phyloP scores from a whole-genome alignment of 2,888 invertebrate genomes.

The Aproaerema taeniolella region DNA sequence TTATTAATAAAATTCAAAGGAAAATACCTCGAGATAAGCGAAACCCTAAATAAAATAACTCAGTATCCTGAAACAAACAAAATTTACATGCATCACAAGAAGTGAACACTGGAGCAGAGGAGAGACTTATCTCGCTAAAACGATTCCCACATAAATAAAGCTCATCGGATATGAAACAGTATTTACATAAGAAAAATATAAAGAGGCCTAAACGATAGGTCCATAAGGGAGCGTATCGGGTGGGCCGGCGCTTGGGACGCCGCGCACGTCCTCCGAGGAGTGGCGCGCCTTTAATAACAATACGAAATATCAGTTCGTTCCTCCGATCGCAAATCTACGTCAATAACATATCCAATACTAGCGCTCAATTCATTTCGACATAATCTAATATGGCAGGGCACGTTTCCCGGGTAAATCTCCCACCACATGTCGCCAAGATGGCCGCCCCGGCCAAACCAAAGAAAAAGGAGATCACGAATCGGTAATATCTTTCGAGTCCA shows the following conservation, averaged over 20 bases:
- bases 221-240: slow-evolving; percentile 63
- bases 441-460: slow-evolving; percentile 70
- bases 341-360: slow-evolving; percentile 78
- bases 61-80: slow-evolving; percentile 54
- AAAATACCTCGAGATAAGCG: too few species aligned
- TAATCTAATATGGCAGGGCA: slow-evolving; percentile 75
- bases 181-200: slow-evolving; percentile 78
- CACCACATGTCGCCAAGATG: slow-evolving; percentile 78
- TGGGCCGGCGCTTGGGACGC: slow-evolving; percentile 44
- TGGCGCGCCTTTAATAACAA: slow-evolving; percentile 72
- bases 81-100: slow-evolving; percentile 64
- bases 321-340: slow-evolving; percentile 77
- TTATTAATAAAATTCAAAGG: too few species aligned
- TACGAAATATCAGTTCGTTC: slow-evolving; percentile 78
- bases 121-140: slow-evolving; percentile 74
- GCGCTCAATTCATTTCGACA: slow-evolving; percentile 76
- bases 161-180: slow-evolving; percentile 76
- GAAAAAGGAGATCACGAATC: slow-evolving; percentile 77
- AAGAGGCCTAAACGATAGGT: slow-evolving; percentile 75
- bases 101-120: slow-evolving; percentile 59
- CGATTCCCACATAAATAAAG: slow-evolving; percentile 78
- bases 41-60: slow-evolving; percentile 47
- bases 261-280: slow-evolving; percentile 60
- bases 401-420: slow-evolving; percentile 76
- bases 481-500: slow-evolving; percentile 77